Evolutionary conservation across 2,888 invertebrate species (phyloP), one percentile per base, ranked within the genome.

Genomic region (Callyntrura sp.): DNA sequence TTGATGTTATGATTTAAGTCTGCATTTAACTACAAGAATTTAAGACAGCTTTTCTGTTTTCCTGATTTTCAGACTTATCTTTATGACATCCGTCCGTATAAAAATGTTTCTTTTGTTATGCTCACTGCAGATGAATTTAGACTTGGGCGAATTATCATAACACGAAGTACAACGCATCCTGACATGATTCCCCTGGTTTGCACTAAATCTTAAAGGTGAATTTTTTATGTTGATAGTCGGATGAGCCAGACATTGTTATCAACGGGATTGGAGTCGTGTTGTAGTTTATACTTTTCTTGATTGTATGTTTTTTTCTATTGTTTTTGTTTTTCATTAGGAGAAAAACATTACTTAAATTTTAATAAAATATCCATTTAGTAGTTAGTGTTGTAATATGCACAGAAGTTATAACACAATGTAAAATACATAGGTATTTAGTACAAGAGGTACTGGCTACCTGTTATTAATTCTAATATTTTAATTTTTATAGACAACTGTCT

Each of bases 381-480:
- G 51, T 51, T 51, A 14, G 11, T 51, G 51, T 51, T 51, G 51
- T 2, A 14, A 51, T 9, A 51, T 14, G 1, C n/a, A 51, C 51
- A 14, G 9, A 51, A 51, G 51, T 51, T 51, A 14, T 11, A 14
- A 51, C 51, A 51, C 11, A 5, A 45, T 51, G 51, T 51, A 51
- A 11, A 51, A 51, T 51, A 14, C 51, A 51, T 11, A 14, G 28
- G 62, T 11, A 45, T 73, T 14, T 45, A 43, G 43, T 68, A 23
- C 20, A 73, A 48, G 20, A 20, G 35, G 35, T 73, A 73, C 20
- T 70, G 68, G 68, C 86, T 86, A 86, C 86, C 70, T 79, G 86
- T 86, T 86, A 86, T 85, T 85, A 73, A 55, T 28, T 23, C 48
- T 65, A 85, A 51, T 78, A 78, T 78, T 78, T 78, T 78, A 73